These are phyloP conservation scores for Hipposideros larvatus DNA, from an alignment of 2,797 vertebrate genomes.

Conservation along the genomic window DNA sequence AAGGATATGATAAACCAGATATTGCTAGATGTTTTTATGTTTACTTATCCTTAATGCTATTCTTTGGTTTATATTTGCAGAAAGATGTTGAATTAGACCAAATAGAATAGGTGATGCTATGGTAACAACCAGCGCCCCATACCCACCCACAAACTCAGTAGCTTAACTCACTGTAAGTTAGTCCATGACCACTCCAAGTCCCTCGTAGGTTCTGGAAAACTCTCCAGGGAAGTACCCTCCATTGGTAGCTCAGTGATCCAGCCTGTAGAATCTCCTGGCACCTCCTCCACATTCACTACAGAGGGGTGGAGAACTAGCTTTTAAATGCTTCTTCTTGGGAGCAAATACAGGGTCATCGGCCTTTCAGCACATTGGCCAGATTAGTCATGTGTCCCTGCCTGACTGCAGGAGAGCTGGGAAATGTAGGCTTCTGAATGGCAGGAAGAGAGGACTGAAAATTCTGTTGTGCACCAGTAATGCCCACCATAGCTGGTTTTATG, in stretches of 20 bases:
- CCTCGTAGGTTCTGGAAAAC: accelerated
- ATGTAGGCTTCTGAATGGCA: not conserved
- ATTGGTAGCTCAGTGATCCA: not conserved
- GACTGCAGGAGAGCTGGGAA: not conserved
- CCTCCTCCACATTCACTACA: not conserved
- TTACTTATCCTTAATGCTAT: not conserved
- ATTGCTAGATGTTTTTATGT: not conserved
- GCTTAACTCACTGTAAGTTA: not conserved
- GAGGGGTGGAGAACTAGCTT: not conserved
- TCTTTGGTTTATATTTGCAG: not conserved
- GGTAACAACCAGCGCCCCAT: not conserved
- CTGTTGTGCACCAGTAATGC: not conserved
- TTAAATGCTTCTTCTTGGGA: not conserved
- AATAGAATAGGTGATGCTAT: not conserved
- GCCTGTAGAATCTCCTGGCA: not conserved
- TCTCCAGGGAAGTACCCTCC: not conserved
- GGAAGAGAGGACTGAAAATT: not conserved
- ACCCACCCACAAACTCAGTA: accelerated
- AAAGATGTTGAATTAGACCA: not conserved
- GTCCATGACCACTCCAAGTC: not conserved
- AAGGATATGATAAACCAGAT: not conserved
- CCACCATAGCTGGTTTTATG: not conserved
- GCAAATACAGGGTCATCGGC: not conserved
- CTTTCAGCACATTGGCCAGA: not conserved
- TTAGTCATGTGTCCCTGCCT: not conserved